Evolutionary conservation across 2,113 vertebrate species (phyloP).

Genomic region (Parus major): DNA sequence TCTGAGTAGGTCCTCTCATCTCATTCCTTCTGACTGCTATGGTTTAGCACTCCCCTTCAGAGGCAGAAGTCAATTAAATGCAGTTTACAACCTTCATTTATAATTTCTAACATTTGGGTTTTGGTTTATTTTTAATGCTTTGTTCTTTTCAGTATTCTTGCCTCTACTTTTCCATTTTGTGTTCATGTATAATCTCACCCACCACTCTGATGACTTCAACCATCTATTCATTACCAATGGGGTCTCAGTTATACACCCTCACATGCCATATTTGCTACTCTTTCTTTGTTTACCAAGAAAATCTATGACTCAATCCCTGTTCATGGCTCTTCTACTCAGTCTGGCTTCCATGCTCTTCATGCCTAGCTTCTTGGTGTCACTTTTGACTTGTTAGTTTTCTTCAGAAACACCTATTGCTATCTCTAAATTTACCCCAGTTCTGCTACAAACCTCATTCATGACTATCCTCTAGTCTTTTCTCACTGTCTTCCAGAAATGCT

Average conservation of each 20-base stretch:
- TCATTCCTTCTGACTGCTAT: background rate
- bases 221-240: background rate
- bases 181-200: background rate
- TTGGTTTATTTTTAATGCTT: fast-evolving
- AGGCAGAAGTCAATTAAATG: background rate
- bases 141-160: background rate
- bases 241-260: background rate
- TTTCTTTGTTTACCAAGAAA: background rate
- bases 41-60: background rate
- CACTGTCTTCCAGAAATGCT: background rate
- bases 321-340: background rate
- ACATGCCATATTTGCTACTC: background rate
- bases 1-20: background rate
- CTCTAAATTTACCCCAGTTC: background rate
- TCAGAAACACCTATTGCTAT: background rate
- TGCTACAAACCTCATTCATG: background rate
- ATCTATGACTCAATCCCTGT: fast-evolving
- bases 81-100: background rate
- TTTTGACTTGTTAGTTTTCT: background rate
- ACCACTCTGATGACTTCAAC: background rate
- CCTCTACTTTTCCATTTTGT: background rate
- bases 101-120: background rate
- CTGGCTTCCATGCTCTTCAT: background rate
- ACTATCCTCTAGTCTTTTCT: background rate
- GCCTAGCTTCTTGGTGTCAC: background rate